A percentile compares a stretch with the other conserved stretches of the same genome.
Evolutionary conservation across 2,113 vertebrate species (phyloP).

Genomic region (Stercorarius parasiticus): DNA sequence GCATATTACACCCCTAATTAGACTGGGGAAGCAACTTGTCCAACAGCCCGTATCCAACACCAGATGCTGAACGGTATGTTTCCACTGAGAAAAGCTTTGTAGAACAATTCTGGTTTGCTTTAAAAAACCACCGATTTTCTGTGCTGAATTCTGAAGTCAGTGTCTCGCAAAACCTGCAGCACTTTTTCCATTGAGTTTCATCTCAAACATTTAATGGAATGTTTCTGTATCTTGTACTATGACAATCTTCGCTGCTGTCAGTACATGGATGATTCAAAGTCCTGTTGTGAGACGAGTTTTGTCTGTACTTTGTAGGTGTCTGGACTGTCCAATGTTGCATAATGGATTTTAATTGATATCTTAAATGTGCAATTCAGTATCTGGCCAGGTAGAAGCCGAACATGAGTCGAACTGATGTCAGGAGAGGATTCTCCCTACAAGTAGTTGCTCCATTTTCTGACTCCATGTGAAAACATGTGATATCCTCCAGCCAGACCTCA

Average conservation of each 20-base stretch:
- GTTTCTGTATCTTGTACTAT: neutral
- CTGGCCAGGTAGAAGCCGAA: neutral
- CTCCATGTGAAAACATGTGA: neutral
- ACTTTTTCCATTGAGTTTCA: neutral
- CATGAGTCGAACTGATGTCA: too few species aligned
- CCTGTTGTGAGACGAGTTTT: neutral
- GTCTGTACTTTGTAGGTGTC: neutral
- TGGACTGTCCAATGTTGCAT: neutral
- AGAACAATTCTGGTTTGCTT: neutral
- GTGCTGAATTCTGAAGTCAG: neutral
- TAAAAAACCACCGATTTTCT: neutral
- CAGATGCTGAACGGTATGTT: neutral
- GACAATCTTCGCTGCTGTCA: neutral
- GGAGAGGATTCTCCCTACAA: neutral
- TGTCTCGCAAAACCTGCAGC: neutral
- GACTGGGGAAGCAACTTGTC: neutral
- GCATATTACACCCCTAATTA: neutral
- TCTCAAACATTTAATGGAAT: neutral
- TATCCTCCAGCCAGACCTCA: neutral
- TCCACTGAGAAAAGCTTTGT: neutral
- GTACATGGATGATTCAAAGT: neutral
- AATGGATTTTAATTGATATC: neutral
- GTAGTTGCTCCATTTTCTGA: neutral
- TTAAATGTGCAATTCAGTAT: neutral
- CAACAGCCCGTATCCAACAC: accelerated